These are phyloP conservation scores for Anagrus nilaparvatae DNA, from an alignment of 1,140 invertebrate species.

Conservation along the genomic window DNA sequence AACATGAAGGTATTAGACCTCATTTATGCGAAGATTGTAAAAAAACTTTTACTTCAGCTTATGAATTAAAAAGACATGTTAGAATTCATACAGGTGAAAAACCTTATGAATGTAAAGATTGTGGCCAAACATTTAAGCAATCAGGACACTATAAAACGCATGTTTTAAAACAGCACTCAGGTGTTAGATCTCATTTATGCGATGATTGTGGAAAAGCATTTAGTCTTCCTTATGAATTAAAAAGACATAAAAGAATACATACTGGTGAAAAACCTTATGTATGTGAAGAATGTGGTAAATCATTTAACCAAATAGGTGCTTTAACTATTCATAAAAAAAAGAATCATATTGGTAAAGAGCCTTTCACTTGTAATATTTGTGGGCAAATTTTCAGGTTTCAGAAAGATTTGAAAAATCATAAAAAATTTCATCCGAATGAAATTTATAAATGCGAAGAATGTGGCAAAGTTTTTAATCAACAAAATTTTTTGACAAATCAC, in stretches of 20 bases:
- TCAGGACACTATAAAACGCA: slow-evolving; percentile 55
- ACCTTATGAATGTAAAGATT: slow-evolving; percentile 64
- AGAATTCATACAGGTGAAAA: slow-evolving; percentile 56
- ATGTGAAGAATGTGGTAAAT: slow-evolving; percentile 72
- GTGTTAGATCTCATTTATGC: slow-evolving; percentile 73
- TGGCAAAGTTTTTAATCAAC: too few relatives aligned
- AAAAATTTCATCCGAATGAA: too few relatives aligned
- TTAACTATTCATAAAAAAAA: slow-evolving; percentile 55
- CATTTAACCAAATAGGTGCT: slow-evolving; percentile 56
- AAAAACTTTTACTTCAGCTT: slow-evolving; percentile 44
- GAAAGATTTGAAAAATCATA: too few relatives aligned
- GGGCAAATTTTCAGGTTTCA: too few relatives aligned
- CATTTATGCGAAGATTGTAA: slow-evolving; percentile 39
- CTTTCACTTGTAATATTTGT: too few relatives aligned
- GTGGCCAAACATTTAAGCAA: slow-evolving; percentile 58
- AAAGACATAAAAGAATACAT: slow-evolving; percentile 51
- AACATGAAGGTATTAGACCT: too few relatives aligned
- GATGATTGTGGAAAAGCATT: slow-evolving; percentile 66
- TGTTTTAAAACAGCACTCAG: slow-evolving; percentile 66
- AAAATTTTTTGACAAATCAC: too few relatives aligned
- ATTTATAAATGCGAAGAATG: too few relatives aligned
- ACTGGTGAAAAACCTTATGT: slow-evolving; percentile 62
- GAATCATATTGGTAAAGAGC: too few relatives aligned
- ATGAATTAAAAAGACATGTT: slow-evolving; percentile 59
- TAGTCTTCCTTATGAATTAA: slow-evolving; percentile 49